A percentile compares a stretch with the other conserved stretches of the same genome.
These are phyloP conservation scores for Lepidurus couesii DNA, from an alignment of 1,140 invertebrate species.

Conservation along the genomic window DNA sequence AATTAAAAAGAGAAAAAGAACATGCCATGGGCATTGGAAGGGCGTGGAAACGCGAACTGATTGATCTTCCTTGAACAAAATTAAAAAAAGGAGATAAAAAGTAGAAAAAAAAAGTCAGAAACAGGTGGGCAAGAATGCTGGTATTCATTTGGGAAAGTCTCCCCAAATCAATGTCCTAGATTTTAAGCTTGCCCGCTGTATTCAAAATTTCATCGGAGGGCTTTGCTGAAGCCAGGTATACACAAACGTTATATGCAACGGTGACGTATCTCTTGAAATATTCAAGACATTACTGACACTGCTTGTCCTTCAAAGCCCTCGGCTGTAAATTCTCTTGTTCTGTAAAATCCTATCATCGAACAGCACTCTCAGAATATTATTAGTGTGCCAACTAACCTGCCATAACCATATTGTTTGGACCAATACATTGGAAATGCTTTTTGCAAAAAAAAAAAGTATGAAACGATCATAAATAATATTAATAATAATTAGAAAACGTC, in stretches of 20 bases:
- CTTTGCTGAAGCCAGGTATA: not conserved
- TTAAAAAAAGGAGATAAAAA: not conserved
- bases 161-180: constrained; percentile 12
- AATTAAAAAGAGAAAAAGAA: not conserved
- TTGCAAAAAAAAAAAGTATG: not conserved
- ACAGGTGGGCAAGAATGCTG: constrained; percentile 3
- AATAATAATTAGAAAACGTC: no score
- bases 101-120: not conserved
- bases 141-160: constrained; percentile 9
- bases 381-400: constrained; percentile 21
- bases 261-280: constrained; percentile 18
- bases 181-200: not conserved
- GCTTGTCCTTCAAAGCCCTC: not conserved
- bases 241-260: not conserved
- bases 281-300: not conserved
- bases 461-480: not conserved
- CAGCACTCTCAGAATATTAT: constrained; percentile 9
- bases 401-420: constrained; percentile 8
- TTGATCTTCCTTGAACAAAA: constrained; percentile 6
- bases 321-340: constrained; percentile 11
- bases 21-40: constrained; percentile 13
- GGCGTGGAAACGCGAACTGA: not conserved
- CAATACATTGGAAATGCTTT: constrained; percentile 22
- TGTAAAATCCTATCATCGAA: not conserved
- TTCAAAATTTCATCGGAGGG: not conserved